Evolutionary conservation across 2,113 vertebrate species (phyloP).

Genomic region (Scortum barcoo): DNA sequence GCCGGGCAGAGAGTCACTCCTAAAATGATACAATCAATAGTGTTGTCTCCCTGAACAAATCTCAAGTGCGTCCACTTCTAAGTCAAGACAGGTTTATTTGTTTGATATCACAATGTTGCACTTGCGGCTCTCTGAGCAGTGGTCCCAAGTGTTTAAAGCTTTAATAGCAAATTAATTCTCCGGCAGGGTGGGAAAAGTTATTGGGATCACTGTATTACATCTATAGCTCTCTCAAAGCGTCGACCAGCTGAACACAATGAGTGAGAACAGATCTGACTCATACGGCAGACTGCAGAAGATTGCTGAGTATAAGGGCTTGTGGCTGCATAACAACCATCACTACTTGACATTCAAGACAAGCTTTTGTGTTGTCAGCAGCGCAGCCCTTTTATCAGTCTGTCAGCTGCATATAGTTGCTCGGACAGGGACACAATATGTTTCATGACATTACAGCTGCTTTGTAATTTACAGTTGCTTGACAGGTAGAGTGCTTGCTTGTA

Average conservation of each 20-base stretch:
- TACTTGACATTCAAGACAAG: slow-evolving; percentile 49
- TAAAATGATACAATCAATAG: slow-evolving; percentile 62
- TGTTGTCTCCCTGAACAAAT: slow-evolving; percentile 43
- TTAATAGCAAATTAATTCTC: slow-evolving; percentile 4
- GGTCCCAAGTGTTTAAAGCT: slow-evolving; percentile 1
- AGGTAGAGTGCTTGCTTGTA: slow-evolving; percentile 13
- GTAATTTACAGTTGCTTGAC: slow-evolving; percentile 39
- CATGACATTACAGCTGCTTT: slow-evolving; percentile 36
- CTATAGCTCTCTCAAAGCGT: not conserved
- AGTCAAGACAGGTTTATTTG: slow-evolving; percentile 4
- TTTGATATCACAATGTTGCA: slow-evolving; percentile 12
- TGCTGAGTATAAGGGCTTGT: slow-evolving; percentile 18
- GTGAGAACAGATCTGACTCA: slow-evolving; percentile 6
- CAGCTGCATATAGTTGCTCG: slow-evolving; percentile 21
- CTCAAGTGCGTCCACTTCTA: slow-evolving; percentile 37
- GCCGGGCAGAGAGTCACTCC: slow-evolving; percentile 35
- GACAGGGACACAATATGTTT: slow-evolving; percentile 29
- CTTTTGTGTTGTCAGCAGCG: slow-evolving; percentile 35
- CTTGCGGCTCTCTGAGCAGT: not conserved
- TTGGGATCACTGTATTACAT: slow-evolving; percentile 12
- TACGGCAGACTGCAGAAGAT: not conserved
- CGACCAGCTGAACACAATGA: not conserved
- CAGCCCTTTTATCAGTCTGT: slow-evolving; percentile 40
- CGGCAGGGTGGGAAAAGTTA: slow-evolving; percentile 12
- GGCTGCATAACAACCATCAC: slow-evolving; percentile 16